Conservation (phyloP, 2,888 invertebrate genomes). For the Eumerus sabulonum region DNA sequence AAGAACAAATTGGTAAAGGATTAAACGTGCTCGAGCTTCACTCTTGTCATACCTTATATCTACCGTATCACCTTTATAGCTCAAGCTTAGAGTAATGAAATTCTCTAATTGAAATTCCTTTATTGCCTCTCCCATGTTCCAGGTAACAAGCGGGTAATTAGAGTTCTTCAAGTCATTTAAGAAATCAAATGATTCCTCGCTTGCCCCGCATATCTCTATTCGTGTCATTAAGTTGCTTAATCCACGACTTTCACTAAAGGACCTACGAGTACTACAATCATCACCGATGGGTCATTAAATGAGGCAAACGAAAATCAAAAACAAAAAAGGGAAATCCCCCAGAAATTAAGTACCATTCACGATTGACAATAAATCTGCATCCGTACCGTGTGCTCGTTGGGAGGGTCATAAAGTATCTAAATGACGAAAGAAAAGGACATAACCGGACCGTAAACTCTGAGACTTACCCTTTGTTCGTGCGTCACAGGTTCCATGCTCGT, state of each 20-base stretch:
- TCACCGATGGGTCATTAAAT: constrained; percentile 30
- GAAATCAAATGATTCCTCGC: too few species aligned
- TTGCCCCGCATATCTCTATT: too few species aligned
- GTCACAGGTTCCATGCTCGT: constrained; percentile 49
- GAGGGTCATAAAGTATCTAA: constrained; percentile 45
- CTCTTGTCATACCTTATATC: too few species aligned
- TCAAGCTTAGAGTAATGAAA: too few species aligned
- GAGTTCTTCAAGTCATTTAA: too few species aligned
- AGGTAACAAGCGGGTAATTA: too few species aligned
- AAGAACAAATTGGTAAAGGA: too few species aligned
- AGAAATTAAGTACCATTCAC: constrained; percentile 56
- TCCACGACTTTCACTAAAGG: constrained; percentile 26
- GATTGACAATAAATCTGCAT: constrained; percentile 48
- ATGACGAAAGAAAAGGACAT: constrained; percentile 60
- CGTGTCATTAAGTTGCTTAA: constrained; percentile 9
- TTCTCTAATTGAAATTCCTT: too few species aligned
- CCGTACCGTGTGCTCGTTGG: background rate
- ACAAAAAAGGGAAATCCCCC: constrained; percentile 25
- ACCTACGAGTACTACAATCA: constrained; percentile 10
- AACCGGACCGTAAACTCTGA: constrained; percentile 46
- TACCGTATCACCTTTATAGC: too few species aligned
- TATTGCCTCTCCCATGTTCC: background rate
- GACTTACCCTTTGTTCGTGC: constrained; percentile 58
- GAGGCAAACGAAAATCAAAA: background rate
- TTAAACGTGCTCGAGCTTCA: too few species aligned